Evolutionary conservation across 2,888 invertebrate species (phyloP), one percentile per base, ranked within the genome.

Genomic region (Pocota personata): DNA sequence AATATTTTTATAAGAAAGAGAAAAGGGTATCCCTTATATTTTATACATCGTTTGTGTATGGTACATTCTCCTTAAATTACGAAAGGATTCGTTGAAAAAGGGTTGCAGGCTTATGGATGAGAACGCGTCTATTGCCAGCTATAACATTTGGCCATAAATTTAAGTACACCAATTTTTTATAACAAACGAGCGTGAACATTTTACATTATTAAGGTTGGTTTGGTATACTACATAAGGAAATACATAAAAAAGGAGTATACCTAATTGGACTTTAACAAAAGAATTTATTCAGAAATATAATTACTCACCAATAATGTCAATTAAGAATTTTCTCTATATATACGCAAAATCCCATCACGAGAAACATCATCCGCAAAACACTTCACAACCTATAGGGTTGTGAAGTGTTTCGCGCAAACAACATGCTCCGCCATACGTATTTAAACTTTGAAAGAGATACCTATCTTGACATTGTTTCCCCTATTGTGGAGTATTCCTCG

Each of bases 391-490:
- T n/a, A n/a, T n/a, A n/a, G n/a, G n/a, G n/a, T n/a, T n/a, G n/a
- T n/a, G n/a, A n/a, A n/a, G n/a, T n/a, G n/a, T n/a, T n/a, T n/a
- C n/a, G n/a, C n/a, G n/a, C n/a, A n/a, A n/a, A n/a, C n/a, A n/a
- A n/a, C n/a, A n/a, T n/a, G n/a, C n/a, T n/a, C n/a, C n/a, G 30
- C 16, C 50, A 67, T 30, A 58, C n/a, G 14, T 58, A 58, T 40
- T 60, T 40, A 48, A 66, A 67, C 66, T 75, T 64, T 57, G 30
- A 24, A 66, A 76, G 4, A 19, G 46, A 40, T 48, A 64, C n/a
- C 24, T 50, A 55, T 58, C 66, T 73, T 73, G 73, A 50, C 58
- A 64, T 80, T 58, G 57, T 73, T 80, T 73, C 58, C 32, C 32
- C 32, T 50, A 32, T 27, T 50, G 21, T 43, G n/a, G 62, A 73